phyloP scores from a whole-genome alignment of 2,797 vertebrate genomes.

The Lerista edwardsae region DNA sequence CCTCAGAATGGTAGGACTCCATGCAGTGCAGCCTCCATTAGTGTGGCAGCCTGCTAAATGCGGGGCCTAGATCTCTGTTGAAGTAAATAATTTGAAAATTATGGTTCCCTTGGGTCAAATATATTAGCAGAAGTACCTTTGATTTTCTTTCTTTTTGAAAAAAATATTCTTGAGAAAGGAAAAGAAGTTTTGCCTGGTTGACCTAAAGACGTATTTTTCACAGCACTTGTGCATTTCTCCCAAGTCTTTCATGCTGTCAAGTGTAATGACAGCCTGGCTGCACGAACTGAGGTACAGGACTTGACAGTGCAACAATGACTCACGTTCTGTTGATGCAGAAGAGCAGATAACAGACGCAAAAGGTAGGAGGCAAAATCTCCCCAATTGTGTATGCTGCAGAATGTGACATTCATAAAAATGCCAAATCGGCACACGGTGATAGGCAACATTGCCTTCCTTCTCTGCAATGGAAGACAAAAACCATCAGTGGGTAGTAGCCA shows the following conservation, averaged over 20 bases:
- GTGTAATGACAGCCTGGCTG: conserved; percentile 4
- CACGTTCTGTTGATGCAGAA: background rate
- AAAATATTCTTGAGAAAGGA: background rate
- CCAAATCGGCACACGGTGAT: rapidly evolving
- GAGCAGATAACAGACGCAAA: background rate
- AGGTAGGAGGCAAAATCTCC: background rate
- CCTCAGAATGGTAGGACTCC: no score
- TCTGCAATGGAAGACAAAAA: background rate
- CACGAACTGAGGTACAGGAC: background rate
- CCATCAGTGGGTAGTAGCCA: background rate
- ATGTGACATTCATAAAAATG: background rate
- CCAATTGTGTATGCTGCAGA: conserved; percentile 6
- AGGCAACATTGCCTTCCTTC: background rate
- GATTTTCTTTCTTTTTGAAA: background rate
- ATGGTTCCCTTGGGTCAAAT: background rate
- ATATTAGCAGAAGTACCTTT: background rate
- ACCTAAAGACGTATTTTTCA: conserved; percentile 14
- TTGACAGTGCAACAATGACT: conserved; percentile 14
- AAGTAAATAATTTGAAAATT: background rate
- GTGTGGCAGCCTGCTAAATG: no score
- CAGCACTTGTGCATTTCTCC: background rate
- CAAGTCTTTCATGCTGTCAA: conserved; percentile 36
- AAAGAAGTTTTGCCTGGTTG: background rate
- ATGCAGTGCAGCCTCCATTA: no score
- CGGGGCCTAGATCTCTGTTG: no score